These are phyloP conservation scores for Aleiodes alternator DNA, from an alignment of 2,888 invertebrate species.

Conservation along the genomic window DNA sequence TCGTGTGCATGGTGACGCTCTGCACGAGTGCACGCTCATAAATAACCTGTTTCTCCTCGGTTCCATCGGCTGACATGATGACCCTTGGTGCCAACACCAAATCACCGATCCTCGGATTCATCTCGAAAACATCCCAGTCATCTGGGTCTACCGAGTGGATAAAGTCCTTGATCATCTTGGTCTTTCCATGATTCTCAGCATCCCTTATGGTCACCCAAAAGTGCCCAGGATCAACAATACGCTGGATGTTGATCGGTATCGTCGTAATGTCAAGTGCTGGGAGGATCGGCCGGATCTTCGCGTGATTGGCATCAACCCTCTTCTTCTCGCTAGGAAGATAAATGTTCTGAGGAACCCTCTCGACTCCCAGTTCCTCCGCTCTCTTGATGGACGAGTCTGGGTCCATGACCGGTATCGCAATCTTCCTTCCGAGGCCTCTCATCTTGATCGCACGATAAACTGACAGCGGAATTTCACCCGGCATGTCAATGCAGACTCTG, in stretches of 20 bases:
- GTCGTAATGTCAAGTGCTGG: constrained; percentile 79
- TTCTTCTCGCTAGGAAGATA: constrained; percentile 41
- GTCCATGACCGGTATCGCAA: constrained; percentile 77
- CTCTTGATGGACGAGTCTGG: constrained; percentile 56
- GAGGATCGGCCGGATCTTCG: constrained; percentile 76
- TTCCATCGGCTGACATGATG: constrained; percentile 50
- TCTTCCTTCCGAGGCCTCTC: constrained; percentile 74
- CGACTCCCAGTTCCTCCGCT: constrained; percentile 61
- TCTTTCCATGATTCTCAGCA: constrained; percentile 70
- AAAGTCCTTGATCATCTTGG: constrained; percentile 62
- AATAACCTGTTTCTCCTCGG: constrained; percentile 66
- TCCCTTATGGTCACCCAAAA: constrained; percentile 83
- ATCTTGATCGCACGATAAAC: constrained; percentile 86
- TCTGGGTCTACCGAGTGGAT: constrained; percentile 36
- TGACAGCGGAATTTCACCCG: constrained; percentile 74
- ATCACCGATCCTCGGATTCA: constrained; percentile 75
- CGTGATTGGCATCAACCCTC: constrained; percentile 64
- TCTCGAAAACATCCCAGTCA: constrained; percentile 55
- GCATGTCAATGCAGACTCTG: constrained; percentile 66
- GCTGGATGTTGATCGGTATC: constrained; percentile 72
- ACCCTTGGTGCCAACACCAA: constrained; percentile 79
- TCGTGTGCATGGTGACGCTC: constrained; percentile 42
- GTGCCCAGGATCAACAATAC: constrained; percentile 80
- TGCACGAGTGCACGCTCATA: constrained; percentile 66
- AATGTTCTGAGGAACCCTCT: constrained; percentile 17